Evolutionary conservation across 35 echinoderm and acorn worm genomes (phyloP).

Genomic region (Apostichopus parvimensis): DNA sequence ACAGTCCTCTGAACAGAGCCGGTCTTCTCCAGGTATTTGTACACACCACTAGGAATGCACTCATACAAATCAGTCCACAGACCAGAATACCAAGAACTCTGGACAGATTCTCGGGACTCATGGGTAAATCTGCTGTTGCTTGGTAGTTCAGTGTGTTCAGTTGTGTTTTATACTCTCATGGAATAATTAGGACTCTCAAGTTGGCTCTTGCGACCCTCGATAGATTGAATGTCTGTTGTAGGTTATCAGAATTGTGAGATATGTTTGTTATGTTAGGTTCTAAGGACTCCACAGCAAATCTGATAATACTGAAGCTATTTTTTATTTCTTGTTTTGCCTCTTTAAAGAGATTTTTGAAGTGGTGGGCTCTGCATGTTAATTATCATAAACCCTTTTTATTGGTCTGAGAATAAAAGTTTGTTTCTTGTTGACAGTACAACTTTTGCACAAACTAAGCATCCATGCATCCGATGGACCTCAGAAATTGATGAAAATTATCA

Average conservation of each 20-base stretch:
- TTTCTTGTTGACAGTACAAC: conserved; percentile 68
- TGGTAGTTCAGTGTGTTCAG: too few species aligned
- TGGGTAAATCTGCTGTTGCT: conserved; percentile 74
- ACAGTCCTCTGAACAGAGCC: conserved; percentile 97
- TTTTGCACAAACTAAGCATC: conserved; percentile 96
- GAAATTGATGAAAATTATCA: conserved; percentile 93
- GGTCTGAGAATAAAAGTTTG: neutral
- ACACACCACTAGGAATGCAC: conserved; percentile 88
- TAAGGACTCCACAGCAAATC: too few species aligned
- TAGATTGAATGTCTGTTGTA: too few species aligned
- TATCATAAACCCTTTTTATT: neutral
- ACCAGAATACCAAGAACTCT: conserved; percentile 98
- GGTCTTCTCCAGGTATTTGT: conserved; percentile 96
- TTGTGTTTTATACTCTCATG: too few species aligned
- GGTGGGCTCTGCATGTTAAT: too few species aligned
- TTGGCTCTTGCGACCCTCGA: too few species aligned
- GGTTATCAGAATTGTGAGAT: too few species aligned
- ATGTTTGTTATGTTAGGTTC: too few species aligned
- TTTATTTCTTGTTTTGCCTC: too few species aligned
- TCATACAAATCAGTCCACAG: conserved; percentile 98
- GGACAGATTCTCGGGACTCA: conserved; percentile 94
- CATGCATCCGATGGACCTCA: conserved; percentile 95
- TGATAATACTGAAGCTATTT: too few species aligned
- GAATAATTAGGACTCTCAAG: too few species aligned
- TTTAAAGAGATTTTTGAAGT: too few species aligned